Evolutionary conservation across 2,797 vertebrate genomes (phyloP).

Genomic region (Tokudaia muenninki): DNA sequence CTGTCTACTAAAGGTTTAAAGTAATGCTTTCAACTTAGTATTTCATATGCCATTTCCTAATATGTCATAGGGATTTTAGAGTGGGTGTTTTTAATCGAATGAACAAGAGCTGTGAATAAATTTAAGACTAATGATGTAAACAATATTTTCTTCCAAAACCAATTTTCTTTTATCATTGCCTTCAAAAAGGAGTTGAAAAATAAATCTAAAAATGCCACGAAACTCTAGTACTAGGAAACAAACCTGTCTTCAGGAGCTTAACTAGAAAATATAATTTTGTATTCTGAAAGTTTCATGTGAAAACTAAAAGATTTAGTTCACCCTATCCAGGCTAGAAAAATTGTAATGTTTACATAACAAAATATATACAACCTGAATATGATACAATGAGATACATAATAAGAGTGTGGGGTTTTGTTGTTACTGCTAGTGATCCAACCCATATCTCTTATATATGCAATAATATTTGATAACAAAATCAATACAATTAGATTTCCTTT

Average conservation of each 20-base stretch:
- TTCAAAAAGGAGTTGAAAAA: slow-evolving; percentile 82
- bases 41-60: neutral
- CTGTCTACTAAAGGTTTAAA: slow-evolving; percentile 45
- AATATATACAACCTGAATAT: slow-evolving; percentile 39
- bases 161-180: slow-evolving; percentile 34
- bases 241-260: slow-evolving; percentile 45
- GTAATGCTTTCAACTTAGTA: neutral
- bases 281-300: slow-evolving; percentile 73
- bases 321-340: slow-evolving; percentile 62
- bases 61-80: slow-evolving; percentile 13
- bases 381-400: slow-evolving; percentile 62
- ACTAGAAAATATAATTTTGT: slow-evolving; percentile 67
- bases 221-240: slow-evolving; percentile 69
- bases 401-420: slow-evolving; percentile 46
- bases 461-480: slow-evolving; percentile 68
- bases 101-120: slow-evolving; percentile 71
- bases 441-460: slow-evolving; percentile 43
- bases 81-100: slow-evolving; percentile 62
- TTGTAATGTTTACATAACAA: slow-evolving; percentile 73
- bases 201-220: slow-evolving; percentile 77
- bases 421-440: slow-evolving; percentile 43
- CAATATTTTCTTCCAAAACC: slow-evolving; percentile 79
- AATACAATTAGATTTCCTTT: slow-evolving; percentile 71
- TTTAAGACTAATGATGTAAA: slow-evolving; percentile 71
- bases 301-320: slow-evolving; percentile 80